phyloP scores from a whole-genome alignment of 1,140 invertebrate species.

The Lucilia sericata region DNA sequence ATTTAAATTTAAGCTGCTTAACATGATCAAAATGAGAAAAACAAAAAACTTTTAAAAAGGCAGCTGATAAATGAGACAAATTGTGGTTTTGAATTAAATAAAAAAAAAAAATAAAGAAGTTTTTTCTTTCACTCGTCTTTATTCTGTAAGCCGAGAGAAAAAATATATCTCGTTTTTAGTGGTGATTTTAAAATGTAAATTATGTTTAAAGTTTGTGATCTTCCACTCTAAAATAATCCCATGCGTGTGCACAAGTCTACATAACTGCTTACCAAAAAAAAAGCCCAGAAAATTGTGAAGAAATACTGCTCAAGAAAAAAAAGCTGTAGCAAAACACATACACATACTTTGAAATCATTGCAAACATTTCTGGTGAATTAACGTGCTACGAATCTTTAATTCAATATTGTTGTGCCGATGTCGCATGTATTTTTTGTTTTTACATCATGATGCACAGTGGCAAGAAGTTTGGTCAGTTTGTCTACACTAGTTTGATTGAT shows the following conservation, averaged over 20 bases:
- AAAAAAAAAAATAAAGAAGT: not conserved
- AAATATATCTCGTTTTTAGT: not conserved
- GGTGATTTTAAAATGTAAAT: conserved; percentile 29
- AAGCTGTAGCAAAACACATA: not conserved
- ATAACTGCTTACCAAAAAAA: not conserved
- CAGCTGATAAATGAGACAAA: conserved; percentile 41
- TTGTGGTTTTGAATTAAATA: conserved; percentile 22
- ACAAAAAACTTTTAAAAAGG: not conserved
- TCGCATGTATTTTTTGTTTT: not conserved
- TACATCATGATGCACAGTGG: conserved; percentile 15
- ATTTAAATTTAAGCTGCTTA: conserved; percentile 7
- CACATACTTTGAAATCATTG: conserved; percentile 38
- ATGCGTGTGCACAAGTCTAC: conserved; percentile 14
- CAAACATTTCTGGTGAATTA: conserved; percentile 39
- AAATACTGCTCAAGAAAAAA: not conserved
- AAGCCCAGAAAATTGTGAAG: not conserved
- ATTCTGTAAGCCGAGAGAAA: not conserved
- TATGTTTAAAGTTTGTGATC: conserved; percentile 37
- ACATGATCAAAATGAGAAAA: not conserved
- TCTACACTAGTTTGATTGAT: too few species aligned
- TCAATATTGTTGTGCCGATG: conserved; percentile 22
- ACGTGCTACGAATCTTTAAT: conserved; percentile 39
- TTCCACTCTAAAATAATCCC: conserved; percentile 5
- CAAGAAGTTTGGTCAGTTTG: not conserved
- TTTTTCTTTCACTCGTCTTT: not conserved